Evolutionary conservation across 2,113 vertebrate species (phyloP).

Genomic region (Brachyistius frenatus): DNA sequence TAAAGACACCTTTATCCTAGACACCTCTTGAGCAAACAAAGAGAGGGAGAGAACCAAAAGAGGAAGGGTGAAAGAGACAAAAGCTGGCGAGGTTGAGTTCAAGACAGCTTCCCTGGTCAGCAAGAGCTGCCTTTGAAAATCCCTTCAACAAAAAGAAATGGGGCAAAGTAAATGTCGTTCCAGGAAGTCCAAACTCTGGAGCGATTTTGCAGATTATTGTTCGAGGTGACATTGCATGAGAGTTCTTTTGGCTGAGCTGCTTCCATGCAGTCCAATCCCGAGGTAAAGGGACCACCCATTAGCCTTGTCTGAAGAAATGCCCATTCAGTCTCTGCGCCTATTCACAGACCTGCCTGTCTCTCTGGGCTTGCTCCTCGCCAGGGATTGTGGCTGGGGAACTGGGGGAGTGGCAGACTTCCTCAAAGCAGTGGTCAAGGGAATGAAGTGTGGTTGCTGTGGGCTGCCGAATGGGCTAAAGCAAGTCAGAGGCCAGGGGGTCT

Average conservation of each 20-base stretch:
- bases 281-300: conserved; percentile 81
- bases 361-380: conserved; percentile 55
- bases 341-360: conserved; percentile 79
- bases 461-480: conserved; percentile 49
- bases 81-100: conserved; percentile 59
- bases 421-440: conserved; percentile 50
- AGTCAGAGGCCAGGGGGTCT: conserved; percentile 62
- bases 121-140: conserved; percentile 66
- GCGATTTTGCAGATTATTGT: conserved; percentile 76
- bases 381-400: conserved; percentile 32
- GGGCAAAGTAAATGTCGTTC: conserved; percentile 69
- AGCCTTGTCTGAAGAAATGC: conserved; percentile 73
- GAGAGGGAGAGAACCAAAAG: conserved; percentile 38
- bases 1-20: conserved; percentile 63
- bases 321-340: conserved; percentile 77
- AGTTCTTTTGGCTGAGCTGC: conserved; percentile 72
- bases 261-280: conserved; percentile 65
- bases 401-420: conserved; percentile 43
- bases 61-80: conserved; percentile 53
- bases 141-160: conserved; percentile 64
- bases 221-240: conserved; percentile 81
- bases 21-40: conserved; percentile 70
- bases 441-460: conserved; percentile 57
- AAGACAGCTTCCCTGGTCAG: conserved; percentile 65
- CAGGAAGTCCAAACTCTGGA: conserved; percentile 75